Conservation (phyloP, 2,113 vertebrate species). For the Physeter macrocephalus region DNA sequence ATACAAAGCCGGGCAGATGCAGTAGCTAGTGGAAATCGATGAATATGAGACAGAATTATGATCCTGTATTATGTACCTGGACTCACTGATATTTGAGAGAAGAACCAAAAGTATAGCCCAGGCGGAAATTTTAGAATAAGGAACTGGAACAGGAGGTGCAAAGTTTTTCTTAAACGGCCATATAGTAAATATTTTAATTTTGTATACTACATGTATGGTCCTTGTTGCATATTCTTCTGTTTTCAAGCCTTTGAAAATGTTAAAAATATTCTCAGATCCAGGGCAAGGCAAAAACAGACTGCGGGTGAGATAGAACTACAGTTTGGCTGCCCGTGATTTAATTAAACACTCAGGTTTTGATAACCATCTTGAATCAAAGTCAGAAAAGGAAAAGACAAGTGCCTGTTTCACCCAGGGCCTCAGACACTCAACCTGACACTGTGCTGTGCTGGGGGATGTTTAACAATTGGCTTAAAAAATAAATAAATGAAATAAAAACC, state of each 20-base stretch:
- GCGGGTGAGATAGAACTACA: neutral
- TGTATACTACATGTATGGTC: neutral
- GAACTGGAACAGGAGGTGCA: neutral
- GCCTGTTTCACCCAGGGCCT: neutral
- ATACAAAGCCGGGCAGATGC: neutral
- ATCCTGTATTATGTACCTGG: neutral
- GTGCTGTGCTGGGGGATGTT: neutral
- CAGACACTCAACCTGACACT: neutral
- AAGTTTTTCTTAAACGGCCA: neutral
- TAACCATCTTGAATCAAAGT: neutral
- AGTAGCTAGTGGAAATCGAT: neutral
- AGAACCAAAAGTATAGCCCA: neutral
- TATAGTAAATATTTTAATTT: neutral
- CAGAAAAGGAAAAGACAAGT: neutral
- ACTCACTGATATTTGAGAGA: neutral
- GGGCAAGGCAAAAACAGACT: neutral
- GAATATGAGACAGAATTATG: neutral
- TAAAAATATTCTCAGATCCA: neutral
- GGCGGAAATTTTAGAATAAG: neutral
- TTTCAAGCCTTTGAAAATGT: neutral
- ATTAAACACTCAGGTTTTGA: neutral
- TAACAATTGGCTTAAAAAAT: neutral
- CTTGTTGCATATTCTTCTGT: neutral
- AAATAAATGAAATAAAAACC: neutral
- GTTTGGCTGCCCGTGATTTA: neutral